Conservation (phyloP, 2,888 invertebrate species). For the Conistra vaccinii region DNA sequence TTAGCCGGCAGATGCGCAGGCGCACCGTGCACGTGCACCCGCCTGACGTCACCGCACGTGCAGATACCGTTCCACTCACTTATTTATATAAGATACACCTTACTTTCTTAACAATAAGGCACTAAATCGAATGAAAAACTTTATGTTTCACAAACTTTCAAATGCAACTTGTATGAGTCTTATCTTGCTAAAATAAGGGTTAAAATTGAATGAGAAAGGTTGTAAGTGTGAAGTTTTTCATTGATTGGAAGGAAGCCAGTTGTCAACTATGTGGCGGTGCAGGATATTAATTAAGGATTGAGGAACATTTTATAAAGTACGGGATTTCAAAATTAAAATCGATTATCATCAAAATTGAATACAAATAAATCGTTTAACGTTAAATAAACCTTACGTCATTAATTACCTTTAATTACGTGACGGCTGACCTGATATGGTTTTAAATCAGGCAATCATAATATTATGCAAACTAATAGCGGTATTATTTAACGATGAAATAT, state of each 20-base stretch:
- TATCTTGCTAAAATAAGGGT: not conserved
- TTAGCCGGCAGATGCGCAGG: slow-evolving; percentile 74
- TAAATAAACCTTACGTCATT: not conserved
- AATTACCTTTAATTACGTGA: slow-evolving; percentile 3
- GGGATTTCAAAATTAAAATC: not conserved
- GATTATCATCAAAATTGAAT: not conserved
- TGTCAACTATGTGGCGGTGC: slow-evolving; percentile 60
- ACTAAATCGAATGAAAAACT: slow-evolving; percentile 32
- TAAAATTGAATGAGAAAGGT: slow-evolving; percentile 34
- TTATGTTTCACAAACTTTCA: slow-evolving; percentile 11
- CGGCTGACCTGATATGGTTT: slow-evolving; percentile 14
- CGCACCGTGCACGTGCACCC: slow-evolving; percentile 75
- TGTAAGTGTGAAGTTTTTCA: slow-evolving; percentile 29
- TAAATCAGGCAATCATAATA: slow-evolving; percentile 23
- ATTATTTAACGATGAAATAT: slow-evolving; percentile 7
- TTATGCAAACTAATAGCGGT: slow-evolving; percentile 12
- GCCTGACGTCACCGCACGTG: slow-evolving; percentile 71
- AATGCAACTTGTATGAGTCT: slow-evolving; percentile 8
- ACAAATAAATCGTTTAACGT: not conserved
- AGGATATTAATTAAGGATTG: slow-evolving; percentile 61
- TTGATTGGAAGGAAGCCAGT: slow-evolving; percentile 65
- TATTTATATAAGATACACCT: slow-evolving; percentile 17
- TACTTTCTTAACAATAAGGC: not conserved
- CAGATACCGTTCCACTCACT: slow-evolving; percentile 40
- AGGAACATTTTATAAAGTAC: slow-evolving; percentile 19